A percentile compares a stretch with the other conserved stretches of the same genome.
Conservation (phyloP, 2,797 vertebrate species). For the Microhierax caerulescens region DNA sequence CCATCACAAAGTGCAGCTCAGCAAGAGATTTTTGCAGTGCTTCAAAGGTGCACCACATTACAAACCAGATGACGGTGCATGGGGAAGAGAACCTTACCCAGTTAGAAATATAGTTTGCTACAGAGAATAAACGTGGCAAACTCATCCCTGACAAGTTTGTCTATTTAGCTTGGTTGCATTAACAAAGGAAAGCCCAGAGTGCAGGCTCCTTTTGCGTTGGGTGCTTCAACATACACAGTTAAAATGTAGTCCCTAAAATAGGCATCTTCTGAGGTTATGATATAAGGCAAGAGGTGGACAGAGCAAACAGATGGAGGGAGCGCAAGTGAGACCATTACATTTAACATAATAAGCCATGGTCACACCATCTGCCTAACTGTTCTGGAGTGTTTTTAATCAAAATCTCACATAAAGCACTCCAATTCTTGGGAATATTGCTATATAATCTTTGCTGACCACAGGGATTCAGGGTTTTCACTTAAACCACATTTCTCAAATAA, state of each 20-base stretch:
- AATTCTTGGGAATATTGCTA: not conserved
- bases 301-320: slow-evolving; percentile 9
- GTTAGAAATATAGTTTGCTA: slow-evolving; percentile 19
- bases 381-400: not conserved
- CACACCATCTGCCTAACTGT: not conserved
- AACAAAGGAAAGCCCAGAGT: not conserved
- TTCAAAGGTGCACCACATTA: not conserved
- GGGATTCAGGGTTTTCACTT: not conserved
- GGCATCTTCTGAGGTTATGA: not conserved
- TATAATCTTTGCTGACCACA: not conserved
- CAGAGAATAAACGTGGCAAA: not conserved
- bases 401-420: not conserved
- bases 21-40: not conserved
- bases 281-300: not conserved
- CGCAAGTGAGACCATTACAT: not conserved
- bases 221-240: not conserved
- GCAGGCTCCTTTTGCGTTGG: not conserved
- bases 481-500: not conserved
- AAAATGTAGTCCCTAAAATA: not conserved
- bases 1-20: not conserved
- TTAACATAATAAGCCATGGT: not conserved
- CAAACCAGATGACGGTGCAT: not conserved
- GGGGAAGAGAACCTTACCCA: not conserved
- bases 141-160: slow-evolving; percentile 18
- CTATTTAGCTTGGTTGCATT: not conserved